Conservation (phyloP, 1,140 invertebrate species). For the Zaprionus inermis region DNA sequence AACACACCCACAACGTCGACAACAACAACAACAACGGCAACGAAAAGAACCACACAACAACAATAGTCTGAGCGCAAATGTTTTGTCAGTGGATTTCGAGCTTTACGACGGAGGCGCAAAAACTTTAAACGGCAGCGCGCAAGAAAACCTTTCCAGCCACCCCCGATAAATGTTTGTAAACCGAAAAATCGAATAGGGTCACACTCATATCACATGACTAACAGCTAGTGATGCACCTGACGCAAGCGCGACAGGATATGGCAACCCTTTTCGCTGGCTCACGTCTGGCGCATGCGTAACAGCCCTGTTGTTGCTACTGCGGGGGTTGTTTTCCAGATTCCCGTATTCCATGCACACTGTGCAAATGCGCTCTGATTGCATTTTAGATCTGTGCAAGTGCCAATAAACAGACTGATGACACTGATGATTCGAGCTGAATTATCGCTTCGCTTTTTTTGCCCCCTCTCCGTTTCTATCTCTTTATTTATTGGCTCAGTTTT, state of each 20-base stretch:
- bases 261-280: neutral
- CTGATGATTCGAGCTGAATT: constrained; percentile 62
- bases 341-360: constrained; percentile 8
- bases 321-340: neutral
- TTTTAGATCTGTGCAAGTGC: constrained; percentile 37
- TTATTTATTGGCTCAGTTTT: constrained; percentile 31
- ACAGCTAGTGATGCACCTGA: neutral
- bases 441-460: constrained; percentile 38
- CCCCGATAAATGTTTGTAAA: neutral
- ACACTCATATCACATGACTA: constrained; percentile 14
- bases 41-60: constrained; percentile 27
- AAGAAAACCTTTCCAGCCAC: constrained; percentile 50
- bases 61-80: constrained; percentile 54
- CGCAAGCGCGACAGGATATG: neutral
- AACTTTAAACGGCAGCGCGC: constrained; percentile 52
- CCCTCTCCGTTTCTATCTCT: constrained; percentile 12
- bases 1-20: constrained; percentile 60
- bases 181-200: neutral
- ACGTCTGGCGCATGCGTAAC: constrained; percentile 5
- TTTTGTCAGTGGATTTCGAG: constrained; percentile 77
- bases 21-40: constrained; percentile 48
- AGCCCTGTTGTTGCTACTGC: neutral
- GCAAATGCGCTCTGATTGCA: constrained; percentile 22
- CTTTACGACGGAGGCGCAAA: constrained; percentile 69
- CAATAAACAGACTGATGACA: constrained; percentile 52